phyloP scores from a whole-genome alignment of 2,113 vertebrate species.

The Pelodiscus sinensis region DNA sequence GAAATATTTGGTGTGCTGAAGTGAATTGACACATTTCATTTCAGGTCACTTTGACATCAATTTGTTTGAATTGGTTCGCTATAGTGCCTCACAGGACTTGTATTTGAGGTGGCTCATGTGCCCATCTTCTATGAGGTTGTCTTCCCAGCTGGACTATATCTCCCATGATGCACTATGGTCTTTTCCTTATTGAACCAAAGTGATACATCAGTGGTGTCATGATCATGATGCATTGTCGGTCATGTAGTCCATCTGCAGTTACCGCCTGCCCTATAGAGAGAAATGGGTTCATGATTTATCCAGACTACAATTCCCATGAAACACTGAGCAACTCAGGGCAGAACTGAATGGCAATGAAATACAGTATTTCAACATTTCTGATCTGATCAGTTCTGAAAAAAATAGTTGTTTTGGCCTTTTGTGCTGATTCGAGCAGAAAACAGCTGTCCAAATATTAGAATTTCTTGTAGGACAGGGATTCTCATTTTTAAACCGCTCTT shows the following conservation, averaged over 20 bases:
- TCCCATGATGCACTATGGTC: not conserved
- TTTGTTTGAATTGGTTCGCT: not conserved
- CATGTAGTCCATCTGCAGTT: not conserved
- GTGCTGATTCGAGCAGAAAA: not conserved
- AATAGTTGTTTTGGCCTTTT: not conserved
- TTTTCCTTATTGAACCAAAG: not conserved
- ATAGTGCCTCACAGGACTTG: not conserved
- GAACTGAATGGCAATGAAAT: not conserved
- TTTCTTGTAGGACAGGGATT: not conserved
- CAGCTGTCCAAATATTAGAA: not conserved
- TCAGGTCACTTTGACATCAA: not conserved
- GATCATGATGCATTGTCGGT: not conserved
- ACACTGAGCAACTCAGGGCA: not conserved
- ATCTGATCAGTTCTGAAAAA: not conserved
- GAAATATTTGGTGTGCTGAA: not conserved
- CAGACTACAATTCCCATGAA: not conserved
- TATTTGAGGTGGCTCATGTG: not conserved
- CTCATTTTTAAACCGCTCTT: not conserved
- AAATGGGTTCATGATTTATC: not conserved
- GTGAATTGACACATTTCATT: not conserved
- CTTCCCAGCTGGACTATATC: not conserved
- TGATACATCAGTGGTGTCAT: not conserved
- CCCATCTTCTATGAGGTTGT: not conserved
- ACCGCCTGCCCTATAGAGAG: not conserved
- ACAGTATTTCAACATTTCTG: not conserved